Conservation (phyloP, 2,888 invertebrate species). For the Drosophila nigricruria region DNA sequence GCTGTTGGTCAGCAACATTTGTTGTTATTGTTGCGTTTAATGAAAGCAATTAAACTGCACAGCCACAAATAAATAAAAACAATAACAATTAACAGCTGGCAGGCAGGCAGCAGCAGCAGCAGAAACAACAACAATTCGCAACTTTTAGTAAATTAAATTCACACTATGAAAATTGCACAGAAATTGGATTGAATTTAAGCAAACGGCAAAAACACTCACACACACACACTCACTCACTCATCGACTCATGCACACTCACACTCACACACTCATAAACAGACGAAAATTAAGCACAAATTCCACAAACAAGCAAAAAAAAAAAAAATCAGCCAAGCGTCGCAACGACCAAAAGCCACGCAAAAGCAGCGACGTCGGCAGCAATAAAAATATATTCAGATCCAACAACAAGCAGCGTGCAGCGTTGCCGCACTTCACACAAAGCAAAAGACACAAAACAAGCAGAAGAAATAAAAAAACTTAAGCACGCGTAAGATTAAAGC, state of each 20-base stretch:
- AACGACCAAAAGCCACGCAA: slow-evolving; percentile 50
- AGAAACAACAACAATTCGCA: slow-evolving; percentile 28
- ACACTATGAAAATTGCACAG: slow-evolving; percentile 70
- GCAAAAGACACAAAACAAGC: slow-evolving; percentile 44
- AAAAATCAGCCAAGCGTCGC: slow-evolving; percentile 60
- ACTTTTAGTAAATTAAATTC: slow-evolving; percentile 70
- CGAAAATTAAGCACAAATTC: slow-evolving; percentile 77
- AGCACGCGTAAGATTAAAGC: slow-evolving; percentile 78
- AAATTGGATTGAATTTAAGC: slow-evolving; percentile 77
- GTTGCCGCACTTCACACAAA: slow-evolving; percentile 71
- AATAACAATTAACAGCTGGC: slow-evolving; percentile 57
- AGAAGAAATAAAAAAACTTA: slow-evolving; percentile 46
- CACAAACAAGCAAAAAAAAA: slow-evolving; percentile 60
- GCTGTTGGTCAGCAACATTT: slow-evolving; percentile 32
- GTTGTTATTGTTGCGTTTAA: slow-evolving; percentile 56
- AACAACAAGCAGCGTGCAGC: slow-evolving; percentile 32
- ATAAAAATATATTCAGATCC: slow-evolving; percentile 56
- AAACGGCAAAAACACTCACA: slow-evolving; percentile 49
- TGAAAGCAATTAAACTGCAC: slow-evolving; percentile 75
- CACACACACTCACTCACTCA: background rate
- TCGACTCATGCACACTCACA: slow-evolving; percentile 6
- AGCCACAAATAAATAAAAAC: slow-evolving; percentile 68
- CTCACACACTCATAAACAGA: slow-evolving; percentile 28
- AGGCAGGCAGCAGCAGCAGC: slow-evolving; percentile 22
- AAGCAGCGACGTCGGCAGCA: slow-evolving; percentile 63